Conservation (phyloP, 2,797 vertebrate genomes). For the Fistularia tabacaria region DNA sequence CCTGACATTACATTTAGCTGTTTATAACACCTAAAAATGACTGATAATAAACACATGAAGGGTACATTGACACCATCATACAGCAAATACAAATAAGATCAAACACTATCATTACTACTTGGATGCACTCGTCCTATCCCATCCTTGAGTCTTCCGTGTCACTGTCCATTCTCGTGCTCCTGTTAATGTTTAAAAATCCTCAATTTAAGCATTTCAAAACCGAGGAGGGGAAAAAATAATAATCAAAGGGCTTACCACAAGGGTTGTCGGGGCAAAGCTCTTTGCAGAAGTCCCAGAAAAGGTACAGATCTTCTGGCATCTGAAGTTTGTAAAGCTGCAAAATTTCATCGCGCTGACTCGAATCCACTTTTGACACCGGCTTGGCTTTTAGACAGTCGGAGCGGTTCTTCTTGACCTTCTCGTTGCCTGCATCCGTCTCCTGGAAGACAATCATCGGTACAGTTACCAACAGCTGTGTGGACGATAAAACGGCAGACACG, state of each 20-base stretch:
- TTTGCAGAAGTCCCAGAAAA: conserved; percentile 93
- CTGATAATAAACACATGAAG: no score
- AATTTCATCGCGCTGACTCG: conserved; percentile 76
- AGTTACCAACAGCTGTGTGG: background rate
- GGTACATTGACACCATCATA: no score
- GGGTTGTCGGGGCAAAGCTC: conserved; percentile 80
- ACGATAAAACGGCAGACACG: background rate
- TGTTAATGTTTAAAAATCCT: no score
- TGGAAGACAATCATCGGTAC: conserved; percentile 4
- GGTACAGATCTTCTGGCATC: conserved; percentile 90
- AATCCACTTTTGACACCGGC: conserved; percentile 34
- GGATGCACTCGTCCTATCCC: no score
- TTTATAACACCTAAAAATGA: no score
- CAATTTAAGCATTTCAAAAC: no score
- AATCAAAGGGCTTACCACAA: conserved; percentile 69
- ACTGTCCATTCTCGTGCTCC: no score
- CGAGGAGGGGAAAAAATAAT: background rate
- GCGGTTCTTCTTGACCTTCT: conserved; percentile 73
- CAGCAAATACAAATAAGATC: no score
- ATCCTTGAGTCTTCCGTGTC: no score
- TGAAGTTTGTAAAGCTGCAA: conserved; percentile 79
- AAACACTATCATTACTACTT: no score
- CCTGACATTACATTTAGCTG: no score
- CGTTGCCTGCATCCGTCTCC: conserved; percentile 61
- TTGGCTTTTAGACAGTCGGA: conserved; percentile 45